Percentiles rank a stretch among this genome's conserved stretches.
phyloP scores from a whole-genome alignment of 2,888 invertebrate species.

The Brachypterus glaber region DNA sequence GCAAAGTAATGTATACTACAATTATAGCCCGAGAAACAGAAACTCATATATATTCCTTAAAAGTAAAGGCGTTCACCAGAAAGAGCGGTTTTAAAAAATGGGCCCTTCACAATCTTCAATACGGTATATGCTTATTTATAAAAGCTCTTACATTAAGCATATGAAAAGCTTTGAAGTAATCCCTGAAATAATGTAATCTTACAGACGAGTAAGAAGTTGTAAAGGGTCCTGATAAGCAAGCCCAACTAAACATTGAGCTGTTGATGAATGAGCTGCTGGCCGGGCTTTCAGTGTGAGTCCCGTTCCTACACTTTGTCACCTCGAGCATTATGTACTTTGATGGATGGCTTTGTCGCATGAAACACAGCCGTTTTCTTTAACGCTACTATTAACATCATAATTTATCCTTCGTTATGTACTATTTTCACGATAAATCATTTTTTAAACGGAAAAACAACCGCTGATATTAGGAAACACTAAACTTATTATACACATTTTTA shows the following conservation, averaged over 20 bases:
- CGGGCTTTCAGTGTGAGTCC: slow-evolving; percentile 33
- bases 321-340: slow-evolving; percentile 37
- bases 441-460: too few species aligned
- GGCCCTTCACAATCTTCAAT: too few species aligned
- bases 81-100: too few species aligned
- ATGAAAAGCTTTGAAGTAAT: slow-evolving; percentile 21
- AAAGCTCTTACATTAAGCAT: slow-evolving; percentile 9
- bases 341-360: slow-evolving; percentile 32
- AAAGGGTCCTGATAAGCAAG: slow-evolving; percentile 28
- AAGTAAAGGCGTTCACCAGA: too few species aligned
- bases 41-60: too few species aligned
- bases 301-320: slow-evolving; percentile 39
- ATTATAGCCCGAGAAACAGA: too few species aligned
- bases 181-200: slow-evolving; percentile 31
- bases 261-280: slow-evolving; percentile 36
- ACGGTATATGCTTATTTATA: too few species aligned
- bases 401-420: too few species aligned
- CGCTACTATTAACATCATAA: slow-evolving; percentile 38
- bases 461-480: too few species aligned
- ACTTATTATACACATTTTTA: too few species aligned
- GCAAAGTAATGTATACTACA: too few species aligned
- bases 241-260: slow-evolving; percentile 33
- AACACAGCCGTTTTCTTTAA: slow-evolving; percentile 36
- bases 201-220: slow-evolving; percentile 27
- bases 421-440: too few species aligned